Percentiles rank a stretch among this genome's conserved stretches.
These are phyloP conservation scores for Copidosoma floridanum DNA, from an alignment of 1,140 invertebrate species.

Conservation along the genomic window DNA sequence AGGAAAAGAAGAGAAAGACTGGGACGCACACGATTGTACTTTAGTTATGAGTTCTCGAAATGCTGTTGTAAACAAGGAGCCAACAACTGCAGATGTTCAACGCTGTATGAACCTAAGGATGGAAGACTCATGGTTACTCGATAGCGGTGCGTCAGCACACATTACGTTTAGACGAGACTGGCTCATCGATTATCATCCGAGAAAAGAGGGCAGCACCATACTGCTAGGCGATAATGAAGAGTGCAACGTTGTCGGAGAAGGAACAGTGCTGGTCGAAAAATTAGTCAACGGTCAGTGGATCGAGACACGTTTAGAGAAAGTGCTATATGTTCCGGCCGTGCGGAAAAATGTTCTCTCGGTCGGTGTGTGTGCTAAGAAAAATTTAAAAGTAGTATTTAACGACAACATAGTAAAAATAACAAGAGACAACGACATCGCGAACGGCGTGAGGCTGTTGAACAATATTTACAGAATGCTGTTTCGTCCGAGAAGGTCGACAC, in stretches of 20 bases:
- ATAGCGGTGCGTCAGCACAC: not conserved
- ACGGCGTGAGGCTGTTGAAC: constrained; percentile 22
- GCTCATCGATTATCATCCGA: not conserved
- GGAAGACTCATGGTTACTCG: not conserved
- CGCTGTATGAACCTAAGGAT: not conserved
- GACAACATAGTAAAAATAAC: not conserved
- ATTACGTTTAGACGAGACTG: not conserved
- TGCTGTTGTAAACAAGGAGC: not conserved
- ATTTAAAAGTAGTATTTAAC: constrained; percentile 12
- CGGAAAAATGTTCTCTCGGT: constrained; percentile 31
- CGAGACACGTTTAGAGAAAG: constrained; percentile 18
- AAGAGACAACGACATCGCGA: constrained; percentile 15
- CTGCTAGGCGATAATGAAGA: not conserved
- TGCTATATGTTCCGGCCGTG: constrained; percentile 23
- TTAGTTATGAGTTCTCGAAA: not conserved
- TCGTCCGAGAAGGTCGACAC: not conserved
- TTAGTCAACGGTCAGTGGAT: constrained; percentile 15
- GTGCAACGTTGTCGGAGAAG: constrained; percentile 8
- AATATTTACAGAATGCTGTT: constrained; percentile 22
- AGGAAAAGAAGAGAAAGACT: not conserved
- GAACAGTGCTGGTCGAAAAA: constrained; percentile 17
- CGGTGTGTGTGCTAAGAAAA: constrained; percentile 23
- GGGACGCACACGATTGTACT: not conserved
- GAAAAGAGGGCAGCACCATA: not conserved
- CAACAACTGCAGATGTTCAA: not conserved